Percentiles rank a stretch among this genome's conserved stretches.
Evolutionary conservation across 1,140 invertebrate genomes (phyloP).

Genomic region (Geopemphigus sp.): DNA sequence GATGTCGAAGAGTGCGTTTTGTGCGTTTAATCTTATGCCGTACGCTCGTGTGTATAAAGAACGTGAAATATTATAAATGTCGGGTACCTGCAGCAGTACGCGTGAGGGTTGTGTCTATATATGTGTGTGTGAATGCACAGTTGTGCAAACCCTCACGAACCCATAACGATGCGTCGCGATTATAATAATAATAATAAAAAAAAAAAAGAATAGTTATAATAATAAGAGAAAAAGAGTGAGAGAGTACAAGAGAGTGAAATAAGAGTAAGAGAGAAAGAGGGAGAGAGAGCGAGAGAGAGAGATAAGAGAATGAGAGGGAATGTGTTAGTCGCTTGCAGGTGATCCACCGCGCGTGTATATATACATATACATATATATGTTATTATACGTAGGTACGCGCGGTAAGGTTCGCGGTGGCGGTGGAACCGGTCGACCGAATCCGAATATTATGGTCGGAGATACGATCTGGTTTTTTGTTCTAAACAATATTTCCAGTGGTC

Average conservation of each 20-base stretch:
- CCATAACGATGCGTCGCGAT: slow-evolving; percentile 38
- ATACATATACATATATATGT: background rate
- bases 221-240: background rate
- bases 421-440: slow-evolving; percentile 49
- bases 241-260: no score
- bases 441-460: slow-evolving; percentile 48
- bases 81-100: background rate
- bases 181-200: slow-evolving; percentile 31
- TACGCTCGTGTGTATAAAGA: background rate
- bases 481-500: slow-evolving; percentile 50
- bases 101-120: slow-evolving; percentile 26
- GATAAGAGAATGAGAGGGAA: background rate
- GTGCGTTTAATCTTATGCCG: background rate
- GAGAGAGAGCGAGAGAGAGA: background rate
- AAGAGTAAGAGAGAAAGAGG: background rate
- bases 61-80: slow-evolving; percentile 20
- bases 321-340: slow-evolving; percentile 31
- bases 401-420: slow-evolving; percentile 22
- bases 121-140: background rate
- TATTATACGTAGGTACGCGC: background rate
- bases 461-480: slow-evolving; percentile 48
- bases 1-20: background rate
- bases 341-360: slow-evolving; percentile 7
- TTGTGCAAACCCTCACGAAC: slow-evolving; percentile 25
- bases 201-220: slow-evolving; percentile 2